A percentile compares a stretch with the other conserved stretches of the same genome.
Evolutionary conservation across 1,140 invertebrate species (phyloP).

Genomic region (Drosophila lacertosa): DNA sequence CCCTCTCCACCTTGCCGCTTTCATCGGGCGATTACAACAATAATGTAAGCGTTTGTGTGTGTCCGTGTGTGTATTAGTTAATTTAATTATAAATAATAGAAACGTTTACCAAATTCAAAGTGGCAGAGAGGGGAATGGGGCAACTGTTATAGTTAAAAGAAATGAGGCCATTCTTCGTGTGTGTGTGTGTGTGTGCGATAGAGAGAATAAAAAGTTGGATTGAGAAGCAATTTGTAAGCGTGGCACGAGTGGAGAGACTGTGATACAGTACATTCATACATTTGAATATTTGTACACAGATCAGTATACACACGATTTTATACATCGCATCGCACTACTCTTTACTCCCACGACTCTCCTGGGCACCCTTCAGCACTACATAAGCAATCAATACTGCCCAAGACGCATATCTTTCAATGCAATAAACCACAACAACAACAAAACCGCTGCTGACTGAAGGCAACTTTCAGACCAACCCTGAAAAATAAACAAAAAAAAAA

Average conservation of each 20-base stretch:
- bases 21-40: slow-evolving; percentile 59
- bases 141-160: slow-evolving; percentile 22
- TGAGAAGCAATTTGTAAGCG: slow-evolving; percentile 23
- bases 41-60: slow-evolving; percentile 60
- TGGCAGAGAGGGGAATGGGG: slow-evolving; percentile 8
- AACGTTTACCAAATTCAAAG: slow-evolving; percentile 28
- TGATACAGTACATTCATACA: not conserved
- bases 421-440: slow-evolving; percentile 19
- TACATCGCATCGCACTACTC: slow-evolving; percentile 2
- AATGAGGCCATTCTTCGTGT: slow-evolving; percentile 34
- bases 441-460: slow-evolving; percentile 15
- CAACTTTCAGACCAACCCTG: slow-evolving; percentile 36
- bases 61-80: slow-evolving; percentile 39
- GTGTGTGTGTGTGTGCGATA: slow-evolving; percentile 6
- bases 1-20: slow-evolving; percentile 49
- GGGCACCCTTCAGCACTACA: not conserved
- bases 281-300: not conserved
- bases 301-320: not conserved
- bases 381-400: slow-evolving; percentile 32
- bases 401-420: slow-evolving; percentile 35
- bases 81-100: slow-evolving; percentile 55
- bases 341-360: not conserved
- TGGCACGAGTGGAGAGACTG: not conserved
- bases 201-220: slow-evolving; percentile 13
- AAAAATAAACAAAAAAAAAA: slow-evolving; percentile 3